phyloP scores from a whole-genome alignment of 1,140 invertebrate species.

The Drosophila sturtevanti region DNA sequence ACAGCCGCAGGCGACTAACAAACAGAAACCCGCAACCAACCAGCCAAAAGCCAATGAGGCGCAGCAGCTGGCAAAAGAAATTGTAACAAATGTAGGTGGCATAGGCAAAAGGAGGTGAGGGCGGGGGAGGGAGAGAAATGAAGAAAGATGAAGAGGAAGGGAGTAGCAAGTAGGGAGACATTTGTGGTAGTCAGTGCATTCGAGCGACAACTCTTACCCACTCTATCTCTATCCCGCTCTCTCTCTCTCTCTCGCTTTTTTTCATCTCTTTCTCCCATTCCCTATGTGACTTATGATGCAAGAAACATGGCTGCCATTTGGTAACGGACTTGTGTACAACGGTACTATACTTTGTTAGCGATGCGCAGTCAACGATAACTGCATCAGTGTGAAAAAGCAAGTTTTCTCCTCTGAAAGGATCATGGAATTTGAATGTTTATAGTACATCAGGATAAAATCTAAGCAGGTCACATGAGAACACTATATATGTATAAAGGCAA shows the following conservation, averaged over 20 bases:
- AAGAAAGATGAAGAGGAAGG: no score
- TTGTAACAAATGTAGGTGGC: constrained; percentile 55
- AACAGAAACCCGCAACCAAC: constrained; percentile 35
- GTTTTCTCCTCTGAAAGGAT: constrained; percentile 3
- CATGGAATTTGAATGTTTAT: constrained; percentile 15
- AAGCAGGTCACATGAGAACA: neutral
- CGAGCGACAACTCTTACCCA: constrained; percentile 32
- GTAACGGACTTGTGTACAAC: constrained; percentile 5
- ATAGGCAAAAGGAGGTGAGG: constrained; percentile 7
- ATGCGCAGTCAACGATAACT: constrained; percentile 63
- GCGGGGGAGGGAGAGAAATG: no score
- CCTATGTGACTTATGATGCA: constrained; percentile 64
- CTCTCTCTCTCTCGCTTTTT: constrained; percentile 12
- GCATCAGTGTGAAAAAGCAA: constrained; percentile 25
- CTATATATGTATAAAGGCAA: neutral
- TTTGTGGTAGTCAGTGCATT: constrained; percentile 34
- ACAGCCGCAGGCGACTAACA: constrained; percentile 57
- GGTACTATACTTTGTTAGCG: constrained; percentile 41
- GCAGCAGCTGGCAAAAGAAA: constrained; percentile 61
- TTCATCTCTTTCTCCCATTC: neutral
- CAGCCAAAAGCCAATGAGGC: constrained; percentile 60
- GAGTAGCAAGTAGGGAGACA: constrained; percentile 1
- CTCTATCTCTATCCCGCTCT: neutral
- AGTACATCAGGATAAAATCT: neutral
- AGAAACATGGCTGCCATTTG: constrained; percentile 46